Base-by-base conservation (phyloP, 1,140 invertebrate genomes). In the Tetranychus cinnabarinus region DNA sequence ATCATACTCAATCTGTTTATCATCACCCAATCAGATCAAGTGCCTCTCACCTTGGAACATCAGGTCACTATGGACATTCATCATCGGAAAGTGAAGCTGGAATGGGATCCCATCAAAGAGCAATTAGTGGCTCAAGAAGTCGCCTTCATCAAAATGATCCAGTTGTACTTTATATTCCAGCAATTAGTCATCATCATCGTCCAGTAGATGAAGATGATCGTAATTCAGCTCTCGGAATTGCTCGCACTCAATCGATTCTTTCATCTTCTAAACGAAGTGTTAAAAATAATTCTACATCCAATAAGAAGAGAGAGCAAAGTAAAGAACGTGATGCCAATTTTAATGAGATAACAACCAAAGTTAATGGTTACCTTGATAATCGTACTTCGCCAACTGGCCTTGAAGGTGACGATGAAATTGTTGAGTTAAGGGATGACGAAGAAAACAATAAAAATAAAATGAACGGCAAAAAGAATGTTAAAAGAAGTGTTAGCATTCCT, bases 131-230 rank as follows among this genome's bases (percentile, higher is more conserved):
- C 7, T 56, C 55, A 13, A 31, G 42, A 58, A 58, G 33, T 34
- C 8, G 42, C 8, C 36, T 58, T 10, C 15, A 45, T 10, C 39
- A 60, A 8, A 60, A 59, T n/a, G 63, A 64, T 35, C 63, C 63
- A 23, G 56, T 64, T 46, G 60, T 62, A 1, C 57, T 64, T 42
- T 64, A 62, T 34, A 62, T 64, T 42, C 63, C 63, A 42, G 47
- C 60, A 5, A 56, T 64, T 13, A 62, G 36, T 50, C 42, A 62
- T 23, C 55, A 55, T 55, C 33, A 31, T 35, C 13, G 42, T 23
- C n/a, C 56, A 46, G 15, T n/a, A 37, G 55, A 35, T 39, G 13
- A 58, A n/a, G 36, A 36, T 64, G 36, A 62, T 45, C 35, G 55
- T 23, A 37, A 23, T 46, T 64, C 35, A 48, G 48, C 35, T 15